Base-by-base conservation (phyloP, 2,888 invertebrate genomes). In the Ligdia adustata region DNA sequence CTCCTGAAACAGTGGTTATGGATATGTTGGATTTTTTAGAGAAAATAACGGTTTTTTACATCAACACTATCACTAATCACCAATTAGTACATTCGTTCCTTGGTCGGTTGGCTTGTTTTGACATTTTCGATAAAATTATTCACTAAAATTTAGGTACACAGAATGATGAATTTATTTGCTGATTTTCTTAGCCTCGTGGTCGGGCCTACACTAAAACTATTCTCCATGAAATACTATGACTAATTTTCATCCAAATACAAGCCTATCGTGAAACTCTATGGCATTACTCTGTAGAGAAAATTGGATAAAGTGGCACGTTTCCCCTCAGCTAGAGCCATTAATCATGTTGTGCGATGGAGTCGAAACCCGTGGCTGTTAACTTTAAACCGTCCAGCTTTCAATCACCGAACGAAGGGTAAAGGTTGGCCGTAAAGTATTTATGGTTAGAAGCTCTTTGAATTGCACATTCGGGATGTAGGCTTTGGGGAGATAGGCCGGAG, bases 351-450 rank as follows among this genome's bases (percentile, higher is more conserved):
- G 5, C 22, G 18, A 37, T 42, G 28, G 48, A 43, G 29, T 43
- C 13, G 20, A 29, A 34, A 18, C 38, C 39, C 14, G 13, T 15
- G 29, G 22, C 29, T 29, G 28, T 43, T 43, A 33, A 39, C 29
- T 49, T 49, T 49, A 35, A 39, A 44, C 24, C 9, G 34, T 27
- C 16, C 24, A 24, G 37, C 43, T 26, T 39, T 49, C 34, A 39
- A 49, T 43, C 49, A 49, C 33, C 38, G 20, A 9, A 28, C 15
- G 27, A 14, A 49, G 34, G 39, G 28, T 31, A 6, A 22, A 31
- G 29, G 44, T 24, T 13, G 16, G 11, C 9, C 3, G 32, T 38
- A 39, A 45, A 38, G 38, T 45, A 45, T 45, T 45, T 45, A 45
- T 15, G 37, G n/a, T n/a, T 16, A 28, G 22, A 14, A 28, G 2